Percentiles rank a stretch among this genome's conserved stretches.
Evolutionary conservation across 2,113 vertebrate genomes (phyloP).

Genomic region (Sorex araneus): DNA sequence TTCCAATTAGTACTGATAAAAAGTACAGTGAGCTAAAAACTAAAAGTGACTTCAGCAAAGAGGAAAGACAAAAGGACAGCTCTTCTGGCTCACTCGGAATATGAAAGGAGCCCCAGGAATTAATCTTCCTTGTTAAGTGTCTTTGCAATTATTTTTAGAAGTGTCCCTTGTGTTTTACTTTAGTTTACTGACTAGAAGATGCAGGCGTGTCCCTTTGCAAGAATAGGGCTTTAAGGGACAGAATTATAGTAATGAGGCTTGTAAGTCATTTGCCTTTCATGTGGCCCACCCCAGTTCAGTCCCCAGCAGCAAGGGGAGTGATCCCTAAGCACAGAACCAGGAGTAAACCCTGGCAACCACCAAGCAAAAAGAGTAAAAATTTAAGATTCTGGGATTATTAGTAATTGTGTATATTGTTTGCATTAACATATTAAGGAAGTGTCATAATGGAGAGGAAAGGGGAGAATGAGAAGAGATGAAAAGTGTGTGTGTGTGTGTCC

Average conservation of each 20-base stretch:
- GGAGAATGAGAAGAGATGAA: not conserved
- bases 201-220: not conserved
- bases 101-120: not conserved
- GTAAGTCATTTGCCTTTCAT: too few relatives aligned
- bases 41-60: conserved; percentile 1
- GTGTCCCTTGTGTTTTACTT: conserved; percentile 32
- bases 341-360: too few relatives aligned
- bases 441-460: not conserved
- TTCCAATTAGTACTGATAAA: conserved; percentile 26
- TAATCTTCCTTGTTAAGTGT: conserved; percentile 14
- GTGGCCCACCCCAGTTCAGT: too few relatives aligned
- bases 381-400: not conserved
- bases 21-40: conserved; percentile 22
- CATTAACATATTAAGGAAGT: not conserved
- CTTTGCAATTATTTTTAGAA: conserved; percentile 23
- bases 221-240: not conserved
- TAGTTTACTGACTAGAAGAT: not conserved
- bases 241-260: not conserved
- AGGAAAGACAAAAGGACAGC: not conserved
- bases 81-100: not conserved
- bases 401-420: not conserved
- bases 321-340: too few relatives aligned
- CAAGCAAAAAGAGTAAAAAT: too few relatives aligned
- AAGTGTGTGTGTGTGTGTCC: not conserved
- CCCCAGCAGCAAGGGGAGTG: too few relatives aligned